Base-by-base conservation (phyloP, 2,797 vertebrate genomes). In the Dromococcyx pavoninus region DNA sequence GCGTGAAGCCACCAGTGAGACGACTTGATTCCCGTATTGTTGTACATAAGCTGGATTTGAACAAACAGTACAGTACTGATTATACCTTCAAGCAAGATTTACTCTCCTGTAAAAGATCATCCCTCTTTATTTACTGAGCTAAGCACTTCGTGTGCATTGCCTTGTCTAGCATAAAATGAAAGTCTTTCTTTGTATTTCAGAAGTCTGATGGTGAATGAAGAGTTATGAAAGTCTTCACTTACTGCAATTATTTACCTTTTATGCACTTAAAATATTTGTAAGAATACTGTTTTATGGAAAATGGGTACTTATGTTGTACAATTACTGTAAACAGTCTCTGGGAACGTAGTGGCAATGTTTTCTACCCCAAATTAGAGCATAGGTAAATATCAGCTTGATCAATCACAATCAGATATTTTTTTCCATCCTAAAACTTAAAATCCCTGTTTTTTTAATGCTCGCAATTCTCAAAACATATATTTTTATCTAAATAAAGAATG, bases 71-170 rank as follows among this genome's bases (percentile, higher is more conserved):
- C 28, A 48, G 80, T 70, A 66, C 73, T 93, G 87, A 92, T 94
- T 95, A 91, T 74, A 86, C 32, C 66, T 94, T 91, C 78, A 82
- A 93, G 89, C 46, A 89, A 96, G 92, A 94, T 91, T 90, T 96
- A 87, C 62, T 91, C 91, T 79, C 44, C 64, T 91, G 56, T 58
- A 91, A 61, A 89, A 91, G 71, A 95, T 95, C 70, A 94, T 92
- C 85, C 56, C 37, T 95, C 83, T 95, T 91, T 95, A 95, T 94
- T 95, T 93, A 88, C 70, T 75, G 67, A 95, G 66, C 51, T 82
- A 93, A 88, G 86, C 28, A 91, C 43, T 87, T 77, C 65, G 79
- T 2, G 2, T 37, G 41, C 54, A 60, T 54, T 88, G 33, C 83
- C 73, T 95, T 82, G 25, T 88, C 67, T 72, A 91, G 53, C 64